A percentile compares a stretch with the other conserved stretches of the same genome.
These are phyloP conservation scores for Macrophya annulata DNA, from an alignment of 2,888 invertebrate genomes.

Conservation along the genomic window DNA sequence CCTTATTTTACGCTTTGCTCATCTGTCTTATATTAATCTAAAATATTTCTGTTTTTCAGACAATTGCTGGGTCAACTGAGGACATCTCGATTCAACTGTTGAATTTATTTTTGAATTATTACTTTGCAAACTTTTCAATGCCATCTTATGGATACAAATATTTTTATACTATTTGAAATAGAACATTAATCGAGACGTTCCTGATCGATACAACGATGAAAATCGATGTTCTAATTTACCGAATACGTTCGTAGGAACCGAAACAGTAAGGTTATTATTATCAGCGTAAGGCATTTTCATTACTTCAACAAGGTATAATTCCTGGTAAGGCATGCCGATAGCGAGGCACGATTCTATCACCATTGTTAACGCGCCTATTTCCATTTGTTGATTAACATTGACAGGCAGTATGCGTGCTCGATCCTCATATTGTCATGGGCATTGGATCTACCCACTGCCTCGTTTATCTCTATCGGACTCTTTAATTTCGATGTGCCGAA, in stretches of 20 bases:
- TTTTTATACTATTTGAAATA: too few relatives aligned
- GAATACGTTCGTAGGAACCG: not conserved
- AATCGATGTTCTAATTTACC: conserved; percentile 6
- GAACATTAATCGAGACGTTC: not conserved
- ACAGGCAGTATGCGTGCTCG: conserved; percentile 51
- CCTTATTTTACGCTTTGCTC: conserved; percentile 35
- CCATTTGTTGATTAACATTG: conserved; percentile 55
- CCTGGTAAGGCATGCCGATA: conserved; percentile 41
- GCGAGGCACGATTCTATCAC: conserved; percentile 49
- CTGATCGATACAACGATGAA: not conserved
- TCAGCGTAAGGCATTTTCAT: conserved; percentile 37
- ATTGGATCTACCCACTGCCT: conserved; percentile 33
- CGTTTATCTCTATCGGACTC: conserved; percentile 43
- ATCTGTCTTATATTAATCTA: conserved; percentile 21
- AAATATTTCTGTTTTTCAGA: conserved; percentile 1
- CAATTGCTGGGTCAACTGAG: not conserved
- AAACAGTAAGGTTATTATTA: conserved; percentile 32
- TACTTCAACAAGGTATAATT: conserved; percentile 41
- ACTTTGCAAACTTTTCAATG: not conserved
- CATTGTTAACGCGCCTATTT: conserved; percentile 50
- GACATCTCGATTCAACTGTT: not conserved
- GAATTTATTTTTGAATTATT: not conserved
- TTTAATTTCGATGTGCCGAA: conserved; percentile 35
- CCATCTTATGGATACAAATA: not conserved
- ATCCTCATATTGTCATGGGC: conserved; percentile 32